phyloP scores from a whole-genome alignment of 2,113 vertebrate genomes.

The Sapayoa aenigma region DNA sequence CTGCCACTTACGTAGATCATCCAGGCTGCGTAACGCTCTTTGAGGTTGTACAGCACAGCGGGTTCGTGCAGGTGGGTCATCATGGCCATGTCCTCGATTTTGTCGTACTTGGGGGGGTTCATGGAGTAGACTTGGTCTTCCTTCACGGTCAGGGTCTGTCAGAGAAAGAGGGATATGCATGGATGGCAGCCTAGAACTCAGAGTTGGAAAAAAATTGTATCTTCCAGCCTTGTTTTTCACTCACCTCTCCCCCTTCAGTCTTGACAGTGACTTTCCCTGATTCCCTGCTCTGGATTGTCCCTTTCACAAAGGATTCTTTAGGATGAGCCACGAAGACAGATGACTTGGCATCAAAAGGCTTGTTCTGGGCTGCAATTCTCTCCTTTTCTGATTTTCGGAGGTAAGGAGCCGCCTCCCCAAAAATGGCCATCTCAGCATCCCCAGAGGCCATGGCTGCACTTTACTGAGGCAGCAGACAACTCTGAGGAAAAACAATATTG shows the following conservation, averaged over 20 bases:
- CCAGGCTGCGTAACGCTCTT: not conserved
- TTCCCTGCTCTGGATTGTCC: conserved; percentile 66
- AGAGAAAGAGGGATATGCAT: not conserved
- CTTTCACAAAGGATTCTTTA: conserved; percentile 77
- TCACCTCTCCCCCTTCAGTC: not conserved
- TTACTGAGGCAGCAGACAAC: not conserved
- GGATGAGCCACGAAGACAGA: conserved; percentile 72
- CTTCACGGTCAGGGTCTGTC: conserved; percentile 13
- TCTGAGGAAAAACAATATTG: conserved; percentile 11
- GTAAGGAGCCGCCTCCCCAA: conserved; percentile 79
- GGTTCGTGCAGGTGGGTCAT: conserved; percentile 88
- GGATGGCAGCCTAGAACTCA: not conserved
- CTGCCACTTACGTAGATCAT: not conserved
- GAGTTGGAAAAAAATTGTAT: not conserved
- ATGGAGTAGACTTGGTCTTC: conserved; percentile 1
- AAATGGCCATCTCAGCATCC: conserved; percentile 84
- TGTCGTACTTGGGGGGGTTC: conserved; percentile 84
- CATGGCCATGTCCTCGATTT: conserved; percentile 91
- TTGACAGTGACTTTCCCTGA: not conserved
- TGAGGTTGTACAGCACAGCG: conserved; percentile 55
- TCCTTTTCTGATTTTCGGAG: conserved; percentile 88
- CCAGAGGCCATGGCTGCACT: conserved; percentile 76
- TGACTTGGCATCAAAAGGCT: conserved; percentile 78
- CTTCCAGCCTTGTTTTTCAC: not conserved
- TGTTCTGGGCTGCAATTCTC: conserved; percentile 84